phyloP scores from a whole-genome alignment of 1,140 invertebrate genomes.

The Ericerus pela region DNA sequence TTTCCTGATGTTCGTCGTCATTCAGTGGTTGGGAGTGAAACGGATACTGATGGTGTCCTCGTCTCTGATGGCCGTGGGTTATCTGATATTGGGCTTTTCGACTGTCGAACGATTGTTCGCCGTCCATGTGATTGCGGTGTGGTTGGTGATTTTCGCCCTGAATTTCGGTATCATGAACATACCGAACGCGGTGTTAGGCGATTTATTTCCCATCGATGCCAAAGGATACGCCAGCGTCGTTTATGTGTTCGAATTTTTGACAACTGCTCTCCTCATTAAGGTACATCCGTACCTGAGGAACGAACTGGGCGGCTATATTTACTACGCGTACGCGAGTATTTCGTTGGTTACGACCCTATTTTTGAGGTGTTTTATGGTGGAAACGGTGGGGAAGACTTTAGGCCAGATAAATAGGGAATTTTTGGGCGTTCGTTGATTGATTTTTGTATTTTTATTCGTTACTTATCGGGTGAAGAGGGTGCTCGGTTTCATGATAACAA shows the following conservation, averaged over 20 bases:
- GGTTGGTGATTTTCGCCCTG: constrained; percentile 35
- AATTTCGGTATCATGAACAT: constrained; percentile 40
- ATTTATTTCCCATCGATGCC: constrained; percentile 32
- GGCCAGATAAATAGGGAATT: no score
- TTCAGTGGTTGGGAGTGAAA: constrained; percentile 34
- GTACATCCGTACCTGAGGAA: constrained; percentile 43
- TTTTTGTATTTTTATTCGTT: no score
- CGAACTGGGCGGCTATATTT: no score
- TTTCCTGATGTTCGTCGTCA: constrained; percentile 26
- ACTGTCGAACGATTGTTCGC: neutral
- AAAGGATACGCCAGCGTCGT: constrained; percentile 47
- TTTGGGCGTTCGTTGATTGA: no score
- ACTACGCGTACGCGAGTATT: no score
- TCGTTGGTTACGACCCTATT: no score
- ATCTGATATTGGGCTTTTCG: constrained; percentile 25
- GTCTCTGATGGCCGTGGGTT: constrained; percentile 35
- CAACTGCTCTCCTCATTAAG: constrained; percentile 58
- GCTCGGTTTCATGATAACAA: no score
- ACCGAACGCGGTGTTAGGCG: constrained; percentile 46
- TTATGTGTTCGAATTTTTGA: constrained; percentile 31
- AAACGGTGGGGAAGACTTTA: no score
- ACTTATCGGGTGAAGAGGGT: no score
- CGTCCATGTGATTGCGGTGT: neutral
- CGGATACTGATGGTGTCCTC: constrained; percentile 39
- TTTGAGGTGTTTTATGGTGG: no score